Base-by-base conservation (phyloP, 1,140 invertebrate species). In the Nasonia longicornis region DNA sequence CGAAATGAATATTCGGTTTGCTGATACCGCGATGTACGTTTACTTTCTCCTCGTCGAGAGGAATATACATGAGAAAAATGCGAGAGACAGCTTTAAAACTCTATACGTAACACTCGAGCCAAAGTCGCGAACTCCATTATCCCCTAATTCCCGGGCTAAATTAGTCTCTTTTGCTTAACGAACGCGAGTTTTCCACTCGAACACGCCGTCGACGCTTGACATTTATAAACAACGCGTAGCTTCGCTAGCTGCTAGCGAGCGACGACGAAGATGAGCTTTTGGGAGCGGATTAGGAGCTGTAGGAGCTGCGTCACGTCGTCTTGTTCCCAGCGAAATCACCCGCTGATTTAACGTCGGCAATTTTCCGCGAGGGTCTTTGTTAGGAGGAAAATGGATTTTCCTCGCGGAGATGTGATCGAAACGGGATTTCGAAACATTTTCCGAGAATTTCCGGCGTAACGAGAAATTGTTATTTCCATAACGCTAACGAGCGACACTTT, bases 101-200 rank as follows among this genome's bases (percentile, higher is more conserved):
- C 38, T 42, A 42, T 42, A 48, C 12, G 45, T 48, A 48, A n/a
- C 52, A n/a, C 6, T 58, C 6, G 16, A 58, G 14, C n/a, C 3
- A 58, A 58, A 58, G 52, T 58, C 20, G 29, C 35, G 35, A 72
- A 48, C 20, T 3, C 22, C n/a, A 71, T 71, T 71, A 71, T 71
- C 26, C 45, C 48, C 42, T 52, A 26, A 75, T 63, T 22, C 45
- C 14, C 48, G 4, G 2, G 48, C 70, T 45, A 72, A 63, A 63
- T 63, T 58, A 35, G 48, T 58, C 48, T 31, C 73, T 63, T 75
- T 75, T 26, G 48, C 16, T 1, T 29, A 26, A 72, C 26, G 38
- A 45, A 72, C 45, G 45, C 45, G 22, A 58, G 72, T 58, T 74
- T 74, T 74, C 72, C 70, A 45, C 35, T 29, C 72, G 72, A 48